A percentile compares a stretch with the other conserved stretches of the same genome.
Evolutionary conservation across 1,140 invertebrate species (phyloP).

Genomic region (Coelopa frigida): DNA sequence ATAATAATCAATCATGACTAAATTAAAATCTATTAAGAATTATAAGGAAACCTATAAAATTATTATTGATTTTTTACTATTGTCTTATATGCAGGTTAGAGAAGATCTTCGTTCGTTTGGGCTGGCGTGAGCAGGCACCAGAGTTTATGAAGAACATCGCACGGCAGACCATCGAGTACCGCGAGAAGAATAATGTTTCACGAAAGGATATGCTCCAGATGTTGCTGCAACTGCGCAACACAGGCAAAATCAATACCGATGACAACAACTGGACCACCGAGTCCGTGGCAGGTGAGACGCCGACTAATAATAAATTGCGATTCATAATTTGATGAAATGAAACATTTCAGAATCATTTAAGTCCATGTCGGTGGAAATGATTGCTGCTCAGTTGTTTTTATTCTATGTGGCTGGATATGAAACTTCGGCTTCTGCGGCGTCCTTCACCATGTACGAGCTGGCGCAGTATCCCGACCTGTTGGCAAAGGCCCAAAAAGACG

Average conservation of each 20-base stretch:
- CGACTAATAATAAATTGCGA: no score
- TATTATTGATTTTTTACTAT: not conserved
- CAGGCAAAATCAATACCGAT: slow-evolving; percentile 36
- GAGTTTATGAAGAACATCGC: slow-evolving; percentile 34
- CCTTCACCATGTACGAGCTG: slow-evolving; percentile 51
- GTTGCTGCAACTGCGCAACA: slow-evolving; percentile 46
- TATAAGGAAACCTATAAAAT: not conserved
- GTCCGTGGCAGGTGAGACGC: slow-evolving; percentile 22
- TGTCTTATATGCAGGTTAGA: slow-evolving; percentile 8
- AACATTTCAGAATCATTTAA: slow-evolving; percentile 12
- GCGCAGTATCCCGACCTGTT: slow-evolving; percentile 52
- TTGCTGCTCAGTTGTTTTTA: slow-evolving; percentile 52
- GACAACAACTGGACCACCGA: slow-evolving; percentile 28
- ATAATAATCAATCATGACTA: not conserved
- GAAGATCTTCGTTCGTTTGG: slow-evolving; percentile 12
- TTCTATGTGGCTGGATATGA: slow-evolving; percentile 62
- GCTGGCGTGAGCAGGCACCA: slow-evolving; percentile 8
- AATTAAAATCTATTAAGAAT: not conserved
- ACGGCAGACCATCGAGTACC: slow-evolving; percentile 45
- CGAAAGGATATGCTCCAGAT: slow-evolving; percentile 50
- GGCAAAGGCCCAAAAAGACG: slow-evolving; percentile 50
- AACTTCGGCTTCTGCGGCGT: slow-evolving; percentile 54
- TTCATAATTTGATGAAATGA: slow-evolving; percentile 14
- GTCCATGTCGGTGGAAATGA: slow-evolving; percentile 40
- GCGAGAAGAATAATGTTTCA: slow-evolving; percentile 43